Evolutionary conservation across 2,888 invertebrate species (phyloP), one percentile per base, ranked within the genome.

Genomic region (Anthophora plumipes): DNA sequence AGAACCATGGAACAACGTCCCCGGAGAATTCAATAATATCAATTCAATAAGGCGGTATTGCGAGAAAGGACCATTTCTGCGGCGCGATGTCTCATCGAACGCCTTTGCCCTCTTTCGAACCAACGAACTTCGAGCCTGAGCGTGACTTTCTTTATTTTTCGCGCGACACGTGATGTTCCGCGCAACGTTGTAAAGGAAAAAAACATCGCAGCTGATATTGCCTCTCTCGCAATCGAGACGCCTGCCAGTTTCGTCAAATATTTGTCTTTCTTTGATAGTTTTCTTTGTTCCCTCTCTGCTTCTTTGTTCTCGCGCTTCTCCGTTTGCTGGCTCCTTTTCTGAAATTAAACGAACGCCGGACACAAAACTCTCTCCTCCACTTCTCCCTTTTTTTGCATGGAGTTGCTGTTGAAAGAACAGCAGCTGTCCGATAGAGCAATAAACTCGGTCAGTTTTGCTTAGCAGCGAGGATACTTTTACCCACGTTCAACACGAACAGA

Each of bases 11-110:
- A 48, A 48, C 66, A 69, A 70, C 71, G 71, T 41, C 41, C 25
- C 46, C 69, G 70, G 61, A 60, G 78, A 82, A 86, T 86, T 80
- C 85, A 86, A 86, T 83, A 86, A 85, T 74, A 31, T 31, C 31
- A 31, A 31, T 31, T 31, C 31, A 31, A 31, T 31, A 31, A 31
- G 79, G 71, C 73, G 75, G 80, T 79, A 82, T 80, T 50, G 61
- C 67, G 60, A 66, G 50, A 50, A 31, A 20, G 39, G 69, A 70
- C 66, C 68, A 48, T 69, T 74, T 70, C 61, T 8, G 25, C 46
- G n/a, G 50, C n/a, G 20, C 41, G 8, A 4, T 31, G 31, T 31
- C 17, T 25, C 48, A 31, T 46, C 17, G 52, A 61, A 64, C 61
- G 50, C 8, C 9, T 39, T 20, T n/a, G 59, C 6, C 31, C 31